Conservation (phyloP, 2,113 vertebrate genomes). For the Prochilodus magdalenae region DNA sequence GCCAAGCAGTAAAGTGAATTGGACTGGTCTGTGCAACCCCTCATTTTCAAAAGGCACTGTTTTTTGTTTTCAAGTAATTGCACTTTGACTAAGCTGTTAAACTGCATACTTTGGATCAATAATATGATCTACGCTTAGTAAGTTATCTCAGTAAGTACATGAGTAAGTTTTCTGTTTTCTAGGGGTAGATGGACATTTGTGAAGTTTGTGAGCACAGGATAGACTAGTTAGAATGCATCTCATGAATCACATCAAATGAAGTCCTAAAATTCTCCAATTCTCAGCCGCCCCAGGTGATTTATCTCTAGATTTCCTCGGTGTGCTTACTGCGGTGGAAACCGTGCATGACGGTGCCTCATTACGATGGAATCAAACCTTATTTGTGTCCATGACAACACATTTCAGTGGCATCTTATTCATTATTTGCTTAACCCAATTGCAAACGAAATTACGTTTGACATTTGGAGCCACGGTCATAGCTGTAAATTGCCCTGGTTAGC, state of each 20-base stretch:
- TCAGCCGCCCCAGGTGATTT: neutral
- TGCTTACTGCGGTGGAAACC: neutral
- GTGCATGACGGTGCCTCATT: conserved; percentile 11
- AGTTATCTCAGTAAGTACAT: too few species aligned
- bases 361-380: conserved; percentile 24
- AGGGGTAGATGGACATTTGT: too few species aligned
- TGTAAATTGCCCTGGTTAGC: conserved; percentile 26
- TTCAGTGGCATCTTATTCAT: conserved; percentile 29
- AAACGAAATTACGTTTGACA: conserved; percentile 25
- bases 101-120: too few species aligned
- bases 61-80: too few species aligned
- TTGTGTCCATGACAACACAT: conserved; percentile 47
- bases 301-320: neutral
- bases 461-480: conserved; percentile 8
- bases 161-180: too few species aligned
- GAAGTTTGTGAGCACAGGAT: too few species aligned
- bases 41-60: too few species aligned
- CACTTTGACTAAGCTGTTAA: too few species aligned
- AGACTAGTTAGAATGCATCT: neutral
- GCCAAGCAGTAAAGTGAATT: too few species aligned
- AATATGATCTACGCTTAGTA: too few species aligned
- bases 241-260: neutral
- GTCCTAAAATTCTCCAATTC: neutral
- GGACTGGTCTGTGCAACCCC: too few species aligned
- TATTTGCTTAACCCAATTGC: conserved; percentile 43